phyloP scores from a whole-genome alignment of 2,888 invertebrate species.

The Labia minor region DNA sequence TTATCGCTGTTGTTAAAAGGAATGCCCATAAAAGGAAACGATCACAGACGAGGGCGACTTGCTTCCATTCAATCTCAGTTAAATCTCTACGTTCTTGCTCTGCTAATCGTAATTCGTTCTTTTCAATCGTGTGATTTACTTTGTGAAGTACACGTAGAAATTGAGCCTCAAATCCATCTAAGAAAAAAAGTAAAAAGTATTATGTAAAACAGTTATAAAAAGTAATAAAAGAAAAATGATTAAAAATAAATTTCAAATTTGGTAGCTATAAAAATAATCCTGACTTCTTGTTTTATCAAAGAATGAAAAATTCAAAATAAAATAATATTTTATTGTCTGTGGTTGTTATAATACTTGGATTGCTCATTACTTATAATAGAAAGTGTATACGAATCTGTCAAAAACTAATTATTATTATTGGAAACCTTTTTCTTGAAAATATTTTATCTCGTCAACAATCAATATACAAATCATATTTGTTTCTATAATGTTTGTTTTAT shows the following conservation, averaged over 20 bases:
- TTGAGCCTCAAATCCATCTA: conserved; percentile 47
- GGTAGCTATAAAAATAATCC: background rate
- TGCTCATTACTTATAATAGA: too few relatives aligned
- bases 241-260: conserved; percentile 15
- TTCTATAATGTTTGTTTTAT: too few relatives aligned
- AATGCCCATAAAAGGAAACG: conserved; percentile 64
- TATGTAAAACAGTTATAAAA: background rate
- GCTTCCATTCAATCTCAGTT: conserved; percentile 75
- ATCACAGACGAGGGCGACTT: conserved; percentile 72
- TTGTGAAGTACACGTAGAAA: conserved; percentile 55
- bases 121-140: conserved; percentile 64
- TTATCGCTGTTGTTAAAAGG: conserved; percentile 60
- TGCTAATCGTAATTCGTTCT: conserved; percentile 64
- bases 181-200: conserved; percentile 22
- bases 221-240: background rate
- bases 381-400: too few relatives aligned
- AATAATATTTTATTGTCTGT: too few relatives aligned
- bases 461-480: too few relatives aligned
- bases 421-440: too few relatives aligned
- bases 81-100: conserved; percentile 69
- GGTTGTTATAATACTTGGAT: too few relatives aligned
- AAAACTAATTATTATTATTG: too few relatives aligned
- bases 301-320: background rate
- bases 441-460: too few relatives aligned
- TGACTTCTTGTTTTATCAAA: background rate